Evolutionary conservation across 37 sponge, comb jelly and placozoan species (phyloP), one percentile per base, ranked within the genome.

Genomic region (Chondrosia reniformis): DNA sequence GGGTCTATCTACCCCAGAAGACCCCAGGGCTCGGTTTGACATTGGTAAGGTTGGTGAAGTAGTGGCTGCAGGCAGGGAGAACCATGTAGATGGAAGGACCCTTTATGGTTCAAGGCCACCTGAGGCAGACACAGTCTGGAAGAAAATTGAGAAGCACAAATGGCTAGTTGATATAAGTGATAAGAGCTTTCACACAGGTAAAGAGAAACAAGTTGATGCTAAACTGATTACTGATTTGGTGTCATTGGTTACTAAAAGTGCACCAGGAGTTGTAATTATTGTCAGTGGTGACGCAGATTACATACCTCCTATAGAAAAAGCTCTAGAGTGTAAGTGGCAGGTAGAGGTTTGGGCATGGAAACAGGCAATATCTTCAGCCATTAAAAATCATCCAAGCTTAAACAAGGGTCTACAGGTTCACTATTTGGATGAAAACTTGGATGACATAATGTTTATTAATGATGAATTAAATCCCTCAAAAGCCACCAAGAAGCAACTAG

Each of bases 61-160:
- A 28, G 58, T 67, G 8, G 84, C 72, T 12, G 40, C 33, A 2
- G 77, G 77, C 10, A 54, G 84, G 10, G 33, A 19, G 33, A n/a
- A n/a, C n/a, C n/a, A n/a, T n/a, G 73, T 84, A 7, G 77, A 28
- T 22, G 22, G 67, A 33, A 67, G 44, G 17, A 45, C 45, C 0
- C 74, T 84, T 3, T 84, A 84, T 56, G 84, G 84, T 24, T 84
- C 84, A 17, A 72, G 56, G 46, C 84, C 84, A 55, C 84, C 83
- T 24, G 38, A 34, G 5, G 41, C 32, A 7, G 80, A 80, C 40
- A 69, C 36, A 13, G 76, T 76, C 17, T 83, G 83, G 83, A 55
- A 75, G 3, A 75, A 76, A 49, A 52, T 67, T n/a, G 19, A 46
- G 19, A 4, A 76, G 43, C 42, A 76, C 0, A 59, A 59, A 22